These are phyloP conservation scores for Tenualosa ilisha DNA, from an alignment of 2,797 vertebrate genomes.

Conservation along the genomic window DNA sequence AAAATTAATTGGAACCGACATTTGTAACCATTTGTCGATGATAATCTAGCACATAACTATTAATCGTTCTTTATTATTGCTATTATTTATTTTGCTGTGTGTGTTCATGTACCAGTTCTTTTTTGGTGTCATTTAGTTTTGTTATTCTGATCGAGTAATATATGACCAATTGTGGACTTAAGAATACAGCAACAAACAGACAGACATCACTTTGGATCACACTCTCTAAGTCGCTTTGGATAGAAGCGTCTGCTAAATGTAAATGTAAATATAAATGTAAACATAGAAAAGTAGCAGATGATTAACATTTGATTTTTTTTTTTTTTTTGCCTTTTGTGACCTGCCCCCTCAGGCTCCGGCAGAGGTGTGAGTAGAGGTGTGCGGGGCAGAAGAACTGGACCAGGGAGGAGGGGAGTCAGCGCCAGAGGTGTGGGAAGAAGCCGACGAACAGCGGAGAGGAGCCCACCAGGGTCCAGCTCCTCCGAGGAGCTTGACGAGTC, in stretches of 20 bases:
- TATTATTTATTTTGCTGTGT: too few relatives aligned
- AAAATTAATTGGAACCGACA: too few relatives aligned
- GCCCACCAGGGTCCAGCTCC: not conserved
- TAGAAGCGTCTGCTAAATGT: too few relatives aligned
- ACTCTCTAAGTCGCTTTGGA: too few relatives aligned
- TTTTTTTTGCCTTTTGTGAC: not conserved
- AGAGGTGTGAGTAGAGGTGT: slow-evolving; percentile 76
- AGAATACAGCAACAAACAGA: too few relatives aligned
- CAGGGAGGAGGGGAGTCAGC: slow-evolving; percentile 62
- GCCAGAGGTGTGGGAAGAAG: slow-evolving; percentile 72
- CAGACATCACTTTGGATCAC: too few relatives aligned
- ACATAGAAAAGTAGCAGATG: too few relatives aligned
- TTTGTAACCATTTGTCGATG: too few relatives aligned
- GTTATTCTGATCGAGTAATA: not conserved
- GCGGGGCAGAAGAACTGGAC: slow-evolving; percentile 71
- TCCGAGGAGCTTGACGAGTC: slow-evolving; percentile 57
- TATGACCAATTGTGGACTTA: not conserved
- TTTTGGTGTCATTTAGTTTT: not conserved
- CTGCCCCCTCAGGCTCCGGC: not conserved
- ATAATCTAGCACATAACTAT: too few relatives aligned
- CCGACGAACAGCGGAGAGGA: slow-evolving; percentile 60
- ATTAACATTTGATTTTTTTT: too few relatives aligned
- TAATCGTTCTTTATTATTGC: too few relatives aligned
- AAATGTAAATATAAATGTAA: too few relatives aligned
- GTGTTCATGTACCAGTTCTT: not conserved